Percentiles rank a stretch among this genome's conserved stretches.
Conservation (phyloP, 2,113 vertebrate genomes). For the Mormoops blainvillei region DNA sequence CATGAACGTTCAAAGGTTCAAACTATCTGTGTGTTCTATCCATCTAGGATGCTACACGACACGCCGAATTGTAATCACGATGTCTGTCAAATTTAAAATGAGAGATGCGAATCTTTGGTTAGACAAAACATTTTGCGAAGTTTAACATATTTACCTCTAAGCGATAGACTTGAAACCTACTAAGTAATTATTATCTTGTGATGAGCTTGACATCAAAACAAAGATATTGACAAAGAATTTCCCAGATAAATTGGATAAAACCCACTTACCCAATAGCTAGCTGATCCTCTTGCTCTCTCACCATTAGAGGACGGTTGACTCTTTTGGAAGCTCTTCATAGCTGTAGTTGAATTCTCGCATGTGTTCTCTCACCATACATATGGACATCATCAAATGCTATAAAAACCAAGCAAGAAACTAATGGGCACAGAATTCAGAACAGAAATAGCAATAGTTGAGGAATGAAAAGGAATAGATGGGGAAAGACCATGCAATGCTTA, state of each 20-base stretch:
- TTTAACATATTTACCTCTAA: not conserved
- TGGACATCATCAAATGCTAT: not conserved
- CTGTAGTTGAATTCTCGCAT: not conserved
- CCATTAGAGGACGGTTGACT: not conserved
- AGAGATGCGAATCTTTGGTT: not conserved
- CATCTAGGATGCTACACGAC: not conserved
- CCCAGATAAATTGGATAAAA: not conserved
- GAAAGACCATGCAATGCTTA: not conserved
- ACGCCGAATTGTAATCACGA: not conserved
- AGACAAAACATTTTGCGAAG: not conserved
- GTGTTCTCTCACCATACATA: not conserved
- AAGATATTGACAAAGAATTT: not conserved
- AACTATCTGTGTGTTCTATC: not conserved
- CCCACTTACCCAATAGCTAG: not conserved
- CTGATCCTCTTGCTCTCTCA: not conserved
- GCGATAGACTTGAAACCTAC: not conserved
- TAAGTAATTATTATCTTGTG: not conserved
- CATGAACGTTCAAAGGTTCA: not conserved
- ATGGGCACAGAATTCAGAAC: not conserved
- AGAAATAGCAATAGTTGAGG: not conserved
- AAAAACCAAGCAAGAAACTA: not conserved
- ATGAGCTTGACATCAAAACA: not conserved
- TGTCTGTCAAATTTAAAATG: not conserved
- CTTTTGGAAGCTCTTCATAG: not conserved
- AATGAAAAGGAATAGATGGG: not conserved